These are phyloP conservation scores for Protophormia terraenovae DNA, from an alignment of 2,888 invertebrate species.

Conservation along the genomic window DNA sequence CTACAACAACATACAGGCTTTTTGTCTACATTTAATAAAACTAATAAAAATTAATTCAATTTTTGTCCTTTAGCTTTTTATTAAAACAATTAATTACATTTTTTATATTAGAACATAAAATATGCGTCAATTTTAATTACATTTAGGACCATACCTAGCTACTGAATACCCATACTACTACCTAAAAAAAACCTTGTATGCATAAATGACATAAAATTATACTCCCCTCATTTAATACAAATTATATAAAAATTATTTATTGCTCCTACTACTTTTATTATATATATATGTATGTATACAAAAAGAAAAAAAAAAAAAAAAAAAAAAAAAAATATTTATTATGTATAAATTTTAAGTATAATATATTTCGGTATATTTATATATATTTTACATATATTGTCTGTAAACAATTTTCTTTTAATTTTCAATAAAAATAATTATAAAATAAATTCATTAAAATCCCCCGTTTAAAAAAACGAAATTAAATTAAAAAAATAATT, in stretches of 20 bases:
- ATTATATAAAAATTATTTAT: background rate
- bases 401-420: background rate
- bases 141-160: background rate
- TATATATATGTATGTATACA: background rate
- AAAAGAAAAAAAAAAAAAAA: too few relatives aligned
- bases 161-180: background rate
- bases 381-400: background rate
- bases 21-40: too few relatives aligned
- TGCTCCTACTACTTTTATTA: background rate
- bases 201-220: background rate
- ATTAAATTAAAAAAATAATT: background rate
- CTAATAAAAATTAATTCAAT: too few relatives aligned
- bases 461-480: background rate
- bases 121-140: constrained; percentile 28
- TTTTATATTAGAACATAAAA: background rate
- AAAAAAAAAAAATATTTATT: too few relatives aligned
- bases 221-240: background rate
- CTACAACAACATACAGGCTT: too few relatives aligned
- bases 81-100: constrained; percentile 11
- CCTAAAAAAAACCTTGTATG: background rate
- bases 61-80: background rate
- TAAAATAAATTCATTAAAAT: background rate
- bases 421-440: background rate
- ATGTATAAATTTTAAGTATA: background rate
- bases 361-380: background rate